Evolutionary conservation across 2,113 vertebrate species (phyloP).

Genomic region (Suncus etruscus): DNA sequence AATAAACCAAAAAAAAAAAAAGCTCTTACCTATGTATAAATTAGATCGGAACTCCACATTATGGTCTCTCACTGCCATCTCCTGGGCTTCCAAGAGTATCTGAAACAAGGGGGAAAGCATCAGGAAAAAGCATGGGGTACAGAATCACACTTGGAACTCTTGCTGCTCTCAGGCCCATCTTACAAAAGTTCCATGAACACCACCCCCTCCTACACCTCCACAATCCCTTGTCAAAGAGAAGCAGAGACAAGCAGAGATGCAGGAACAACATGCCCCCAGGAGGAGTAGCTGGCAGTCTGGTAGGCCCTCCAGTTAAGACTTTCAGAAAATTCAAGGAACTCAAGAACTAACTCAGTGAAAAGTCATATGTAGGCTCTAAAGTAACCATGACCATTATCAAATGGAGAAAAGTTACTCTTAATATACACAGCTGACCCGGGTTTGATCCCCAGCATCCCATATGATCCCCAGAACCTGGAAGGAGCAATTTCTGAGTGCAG

Average conservation of each 20-base stretch:
- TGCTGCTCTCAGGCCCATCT: background rate
- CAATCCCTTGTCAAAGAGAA: no score
- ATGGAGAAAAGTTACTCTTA: background rate
- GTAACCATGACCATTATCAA: background rate
- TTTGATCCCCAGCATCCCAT: no score
- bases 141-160: background rate
- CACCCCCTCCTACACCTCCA: no score
- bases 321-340: background rate
- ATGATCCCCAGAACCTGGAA: no score
- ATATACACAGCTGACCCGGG: no score
- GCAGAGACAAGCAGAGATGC: background rate
- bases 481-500: no score
- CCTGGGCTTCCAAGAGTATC: conserved; percentile 98
- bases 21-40: conserved; percentile 92
- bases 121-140: background rate
- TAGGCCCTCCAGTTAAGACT: background rate
- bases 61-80: conserved; percentile 95
- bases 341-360: background rate
- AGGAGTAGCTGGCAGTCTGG: no score
- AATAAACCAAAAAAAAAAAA: conserved; percentile 42
- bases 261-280: no score
- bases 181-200: no score
- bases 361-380: background rate
- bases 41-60: conserved; percentile 98
- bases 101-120: conserved; percentile 83